These are phyloP conservation scores for Trachelus tabidus DNA, from an alignment of 2,888 invertebrate species.

Conservation along the genomic window DNA sequence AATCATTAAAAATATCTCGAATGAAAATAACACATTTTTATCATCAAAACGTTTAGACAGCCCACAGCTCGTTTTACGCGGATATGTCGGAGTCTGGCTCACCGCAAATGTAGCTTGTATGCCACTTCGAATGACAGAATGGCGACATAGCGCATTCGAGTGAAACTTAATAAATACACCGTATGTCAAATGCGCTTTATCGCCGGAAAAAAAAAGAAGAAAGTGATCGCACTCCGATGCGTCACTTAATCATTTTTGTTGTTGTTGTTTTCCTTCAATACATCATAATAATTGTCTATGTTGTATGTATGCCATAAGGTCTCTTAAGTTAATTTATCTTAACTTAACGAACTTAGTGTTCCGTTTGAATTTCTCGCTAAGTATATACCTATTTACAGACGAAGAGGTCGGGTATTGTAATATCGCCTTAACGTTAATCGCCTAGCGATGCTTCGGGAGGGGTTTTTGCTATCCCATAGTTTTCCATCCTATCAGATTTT, in stretches of 20 bases:
- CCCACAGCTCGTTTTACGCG: too few species aligned
- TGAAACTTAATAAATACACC: conserved; percentile 53
- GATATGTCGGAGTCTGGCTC: background rate
- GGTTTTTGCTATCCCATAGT: conserved; percentile 21
- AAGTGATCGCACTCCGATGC: conserved; percentile 7
- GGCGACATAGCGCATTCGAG: conserved; percentile 50
- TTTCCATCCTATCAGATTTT: too few species aligned
- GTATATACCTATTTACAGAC: conserved; percentile 46
- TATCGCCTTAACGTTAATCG: background rate
- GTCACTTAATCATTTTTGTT: conserved; percentile 23
- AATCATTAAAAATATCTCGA: too few species aligned
- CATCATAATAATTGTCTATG: conserved; percentile 20
- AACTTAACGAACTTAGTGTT: conserved; percentile 34
- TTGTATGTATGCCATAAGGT: conserved; percentile 19
- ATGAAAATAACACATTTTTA: too few species aligned
- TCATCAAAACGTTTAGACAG: too few species aligned
- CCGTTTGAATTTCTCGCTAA: conserved; percentile 38
- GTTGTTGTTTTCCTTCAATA: conserved; percentile 23
- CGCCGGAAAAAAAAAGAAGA: conserved; percentile 30
- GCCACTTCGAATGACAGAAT: conserved; percentile 31
- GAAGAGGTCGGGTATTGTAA: conserved; percentile 23
- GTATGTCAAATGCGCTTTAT: conserved; percentile 48
- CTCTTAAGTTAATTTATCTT: conserved; percentile 9
- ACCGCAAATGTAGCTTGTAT: conserved; percentile 36
- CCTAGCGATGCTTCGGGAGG: conserved; percentile 32